A percentile compares a stretch with the other conserved stretches of the same genome.
Evolutionary conservation across 2,888 invertebrate genomes (phyloP).

Genomic region (Nezara viridula): DNA sequence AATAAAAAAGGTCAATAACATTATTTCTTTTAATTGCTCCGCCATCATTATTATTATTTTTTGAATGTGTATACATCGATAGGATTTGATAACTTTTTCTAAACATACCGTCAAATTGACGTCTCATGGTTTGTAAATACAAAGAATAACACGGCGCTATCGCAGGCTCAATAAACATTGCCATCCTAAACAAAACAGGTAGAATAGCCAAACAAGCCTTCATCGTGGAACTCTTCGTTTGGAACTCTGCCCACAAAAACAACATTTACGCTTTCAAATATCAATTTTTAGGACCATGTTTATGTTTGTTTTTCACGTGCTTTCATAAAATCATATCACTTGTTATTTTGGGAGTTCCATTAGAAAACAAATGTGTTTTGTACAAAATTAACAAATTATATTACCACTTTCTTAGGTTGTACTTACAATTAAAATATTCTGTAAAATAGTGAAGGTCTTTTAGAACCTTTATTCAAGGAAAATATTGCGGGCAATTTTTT

Average conservation of each 20-base stretch:
- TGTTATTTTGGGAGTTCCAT: rapidly evolving
- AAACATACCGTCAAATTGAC: not conserved
- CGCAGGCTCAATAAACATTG: not conserved
- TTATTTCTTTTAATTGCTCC: no score
- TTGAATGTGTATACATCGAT: no score
- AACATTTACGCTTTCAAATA: not conserved
- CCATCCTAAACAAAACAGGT: slow-evolving; percentile 15
- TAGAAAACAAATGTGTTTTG: not conserved
- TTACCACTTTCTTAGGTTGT: no score
- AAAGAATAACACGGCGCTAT: not conserved
- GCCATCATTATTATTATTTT: no score
- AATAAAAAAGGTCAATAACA: no score
- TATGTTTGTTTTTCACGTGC: not conserved
- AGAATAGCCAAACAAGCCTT: not conserved
- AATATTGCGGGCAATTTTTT: no score
- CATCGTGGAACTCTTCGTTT: not conserved
- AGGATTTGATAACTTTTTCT: not conserved
- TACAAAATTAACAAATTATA: no score
- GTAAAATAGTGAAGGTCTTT: no score
- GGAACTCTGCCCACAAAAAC: slow-evolving; percentile 32
- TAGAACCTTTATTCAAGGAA: no score
- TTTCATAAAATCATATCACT: not conserved
- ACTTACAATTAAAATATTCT: no score
- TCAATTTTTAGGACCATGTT: not conserved
- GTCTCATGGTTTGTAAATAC: not conserved